Evolutionary conservation across 2,888 invertebrate genomes (phyloP).

Genomic region (Ichneumon xanthorius): DNA sequence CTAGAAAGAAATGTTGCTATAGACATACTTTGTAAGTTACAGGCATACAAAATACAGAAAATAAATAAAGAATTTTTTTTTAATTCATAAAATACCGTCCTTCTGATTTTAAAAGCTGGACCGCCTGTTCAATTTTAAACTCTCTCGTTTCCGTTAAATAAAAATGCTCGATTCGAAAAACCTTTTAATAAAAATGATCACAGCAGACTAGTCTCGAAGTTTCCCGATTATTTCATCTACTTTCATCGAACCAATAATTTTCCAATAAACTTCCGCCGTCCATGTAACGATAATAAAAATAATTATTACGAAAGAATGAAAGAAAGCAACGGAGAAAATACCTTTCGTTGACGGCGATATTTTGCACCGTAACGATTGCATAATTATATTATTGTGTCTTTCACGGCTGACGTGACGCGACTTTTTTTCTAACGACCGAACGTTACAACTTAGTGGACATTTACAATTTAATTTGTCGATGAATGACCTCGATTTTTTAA

Average conservation of each 20-base stretch:
- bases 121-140: background rate
- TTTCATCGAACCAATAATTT: slow-evolving; percentile 16
- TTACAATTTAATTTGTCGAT: background rate
- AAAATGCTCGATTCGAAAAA: background rate
- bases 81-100: background rate
- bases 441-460: background rate
- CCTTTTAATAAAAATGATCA: background rate
- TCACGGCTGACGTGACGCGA: slow-evolving; percentile 11
- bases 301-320: slow-evolving; percentile 7
- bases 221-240: background rate
- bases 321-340: slow-evolving; percentile 11
- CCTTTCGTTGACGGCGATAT: background rate
- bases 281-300: slow-evolving; percentile 7
- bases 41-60: too few species aligned
- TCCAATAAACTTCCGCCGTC: background rate
- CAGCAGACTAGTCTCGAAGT: background rate
- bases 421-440: slow-evolving; percentile 6
- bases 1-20: background rate
- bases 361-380: slow-evolving; percentile 10
- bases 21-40: too few species aligned
- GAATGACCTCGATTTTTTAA: background rate
- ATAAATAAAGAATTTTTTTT: background rate
- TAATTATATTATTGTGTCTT: slow-evolving; percentile 23
- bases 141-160: background rate
- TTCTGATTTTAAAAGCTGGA: background rate